Evolutionary conservation across 2,113 vertebrate genomes (phyloP).

Genomic region (Rhadina sibilatrix): DNA sequence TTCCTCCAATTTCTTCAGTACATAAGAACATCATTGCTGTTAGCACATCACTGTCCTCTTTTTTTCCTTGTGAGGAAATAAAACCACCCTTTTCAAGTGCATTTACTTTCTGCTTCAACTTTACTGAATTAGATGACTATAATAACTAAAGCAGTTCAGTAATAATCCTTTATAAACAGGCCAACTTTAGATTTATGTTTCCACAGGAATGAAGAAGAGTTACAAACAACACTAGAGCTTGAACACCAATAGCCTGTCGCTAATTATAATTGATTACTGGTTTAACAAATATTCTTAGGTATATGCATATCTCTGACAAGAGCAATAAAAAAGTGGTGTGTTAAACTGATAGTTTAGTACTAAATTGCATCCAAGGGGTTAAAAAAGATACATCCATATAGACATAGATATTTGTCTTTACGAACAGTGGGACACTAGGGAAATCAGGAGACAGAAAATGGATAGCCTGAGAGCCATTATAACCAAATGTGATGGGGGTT

Average conservation of each 20-base stretch:
- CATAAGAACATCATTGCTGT: background rate
- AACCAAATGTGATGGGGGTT: background rate
- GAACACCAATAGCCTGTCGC: background rate
- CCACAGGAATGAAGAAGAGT: background rate
- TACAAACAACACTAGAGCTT: background rate
- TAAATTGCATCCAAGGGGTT: background rate
- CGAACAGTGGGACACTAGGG: background rate
- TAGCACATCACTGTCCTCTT: background rate
- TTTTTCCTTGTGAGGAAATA: background rate
- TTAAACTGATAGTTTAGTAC: background rate
- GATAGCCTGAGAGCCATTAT: background rate
- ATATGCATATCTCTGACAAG: background rate
- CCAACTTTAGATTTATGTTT: constrained; percentile 45
- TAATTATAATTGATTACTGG: background rate
- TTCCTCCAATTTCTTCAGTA: background rate
- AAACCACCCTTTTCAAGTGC: constrained; percentile 30
- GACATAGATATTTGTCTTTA: background rate
- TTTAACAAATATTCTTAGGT: background rate
- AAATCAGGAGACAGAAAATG: background rate
- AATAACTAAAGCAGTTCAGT: constrained; percentile 35
- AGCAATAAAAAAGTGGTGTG: background rate
- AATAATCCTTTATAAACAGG: constrained; percentile 43
- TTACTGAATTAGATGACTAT: constrained; percentile 28
- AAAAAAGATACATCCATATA: background rate
- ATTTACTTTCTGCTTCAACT: constrained; percentile 13